phyloP scores from a whole-genome alignment of 2,113 vertebrate species.

The Planiliza haematocheilus region DNA sequence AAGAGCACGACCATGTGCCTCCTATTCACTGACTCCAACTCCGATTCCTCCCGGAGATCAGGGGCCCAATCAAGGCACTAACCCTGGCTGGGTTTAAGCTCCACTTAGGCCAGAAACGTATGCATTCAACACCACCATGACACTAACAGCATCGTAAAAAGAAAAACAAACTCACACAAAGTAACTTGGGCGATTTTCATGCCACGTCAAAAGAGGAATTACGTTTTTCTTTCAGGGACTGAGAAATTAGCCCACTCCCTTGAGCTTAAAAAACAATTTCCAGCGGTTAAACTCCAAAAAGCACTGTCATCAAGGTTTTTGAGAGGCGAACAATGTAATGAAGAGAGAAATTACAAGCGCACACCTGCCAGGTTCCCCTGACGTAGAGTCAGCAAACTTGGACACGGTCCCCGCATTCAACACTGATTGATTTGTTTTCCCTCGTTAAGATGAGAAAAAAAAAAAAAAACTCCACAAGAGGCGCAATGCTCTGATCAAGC shows the following conservation, averaged over 20 bases:
- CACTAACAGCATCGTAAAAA: too few relatives aligned
- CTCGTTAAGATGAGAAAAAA: slow-evolving; percentile 45
- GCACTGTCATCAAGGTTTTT: slow-evolving; percentile 1
- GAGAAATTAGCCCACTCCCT: background rate
- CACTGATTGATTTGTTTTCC: slow-evolving; percentile 59
- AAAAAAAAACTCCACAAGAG: background rate
- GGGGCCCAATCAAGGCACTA: background rate
- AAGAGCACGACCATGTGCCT: slow-evolving; percentile 8
- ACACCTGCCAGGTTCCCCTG: slow-evolving; percentile 32
- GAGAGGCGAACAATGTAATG: slow-evolving; percentile 10
- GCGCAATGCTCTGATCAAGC: background rate
- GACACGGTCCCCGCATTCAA: background rate
- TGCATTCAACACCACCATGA: background rate
- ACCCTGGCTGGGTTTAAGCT: background rate
- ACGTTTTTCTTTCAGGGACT: background rate
- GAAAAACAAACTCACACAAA: background rate
- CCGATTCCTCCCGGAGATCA: background rate
- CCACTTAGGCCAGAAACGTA: background rate
- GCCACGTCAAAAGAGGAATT: background rate
- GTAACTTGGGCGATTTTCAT: background rate
- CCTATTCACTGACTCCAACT: slow-evolving; percentile 3
- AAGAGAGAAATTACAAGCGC: slow-evolving; percentile 19
- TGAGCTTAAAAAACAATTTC: background rate
- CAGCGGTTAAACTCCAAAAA: background rate
- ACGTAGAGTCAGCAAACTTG: slow-evolving; percentile 35